These are phyloP conservation scores for Potamilus streckersoni DNA, from an alignment of 1,140 invertebrate genomes.

Conservation along the genomic window DNA sequence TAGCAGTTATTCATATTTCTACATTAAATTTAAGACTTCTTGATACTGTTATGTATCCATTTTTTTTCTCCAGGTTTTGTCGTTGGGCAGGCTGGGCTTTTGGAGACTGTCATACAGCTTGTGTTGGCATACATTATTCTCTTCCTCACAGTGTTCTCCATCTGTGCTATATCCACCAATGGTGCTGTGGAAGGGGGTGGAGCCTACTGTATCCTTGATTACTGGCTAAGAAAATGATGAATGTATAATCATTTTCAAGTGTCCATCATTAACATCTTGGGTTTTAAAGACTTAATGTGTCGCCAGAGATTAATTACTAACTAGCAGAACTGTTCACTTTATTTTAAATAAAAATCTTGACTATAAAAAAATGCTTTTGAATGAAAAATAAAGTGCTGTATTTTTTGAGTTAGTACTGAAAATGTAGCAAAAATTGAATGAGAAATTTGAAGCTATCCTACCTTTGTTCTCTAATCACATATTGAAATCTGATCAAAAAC, in stretches of 20 bases:
- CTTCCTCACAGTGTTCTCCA: conserved; percentile 94
- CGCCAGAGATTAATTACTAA: background rate
- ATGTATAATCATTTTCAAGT: background rate
- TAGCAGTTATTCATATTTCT: too few relatives aligned
- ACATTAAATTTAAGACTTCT: background rate
- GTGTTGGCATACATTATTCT: conserved; percentile 94
- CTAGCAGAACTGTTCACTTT: background rate
- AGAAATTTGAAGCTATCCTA: too few relatives aligned
- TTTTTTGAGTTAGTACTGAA: background rate
- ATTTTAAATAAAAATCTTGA: background rate
- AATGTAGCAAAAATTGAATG: too few relatives aligned
- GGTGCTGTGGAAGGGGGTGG: conserved; percentile 98
- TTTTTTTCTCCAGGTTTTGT: conserved; percentile 83
- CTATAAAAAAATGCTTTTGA: background rate
- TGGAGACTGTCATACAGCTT: conserved; percentile 89
- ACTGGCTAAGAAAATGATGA: background rate
- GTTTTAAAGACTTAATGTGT: background rate
- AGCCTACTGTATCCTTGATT: conserved; percentile 95
- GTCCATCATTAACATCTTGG: background rate
- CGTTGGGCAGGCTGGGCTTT: conserved; percentile 94
- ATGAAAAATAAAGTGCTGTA: background rate
- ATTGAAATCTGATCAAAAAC: too few relatives aligned
- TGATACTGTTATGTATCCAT: background rate
- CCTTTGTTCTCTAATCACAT: too few relatives aligned
- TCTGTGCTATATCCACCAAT: conserved; percentile 99